phyloP scores from a whole-genome alignment of 1,140 invertebrate species.

The Grapholita molesta region DNA sequence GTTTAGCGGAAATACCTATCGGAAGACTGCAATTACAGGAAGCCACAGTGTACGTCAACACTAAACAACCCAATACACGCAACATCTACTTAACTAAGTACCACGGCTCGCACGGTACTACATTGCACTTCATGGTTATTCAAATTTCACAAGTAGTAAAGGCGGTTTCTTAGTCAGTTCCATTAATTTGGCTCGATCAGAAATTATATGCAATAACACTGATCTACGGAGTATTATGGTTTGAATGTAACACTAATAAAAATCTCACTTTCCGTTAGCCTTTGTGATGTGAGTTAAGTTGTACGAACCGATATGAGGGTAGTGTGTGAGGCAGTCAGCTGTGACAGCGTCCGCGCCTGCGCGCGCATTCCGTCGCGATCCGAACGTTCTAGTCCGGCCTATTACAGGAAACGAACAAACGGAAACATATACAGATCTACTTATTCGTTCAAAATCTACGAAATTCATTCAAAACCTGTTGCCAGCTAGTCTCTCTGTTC shows the following conservation, averaged over 20 bases:
- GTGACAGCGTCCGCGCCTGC: neutral
- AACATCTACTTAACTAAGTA: constrained; percentile 63
- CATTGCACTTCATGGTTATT: constrained; percentile 57
- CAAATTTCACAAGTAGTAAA: constrained; percentile 66
- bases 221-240: constrained; percentile 66
- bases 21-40: constrained; percentile 76
- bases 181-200: constrained; percentile 72
- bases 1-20: constrained; percentile 72
- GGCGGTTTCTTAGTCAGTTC: constrained; percentile 71
- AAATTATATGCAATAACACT: constrained; percentile 51
- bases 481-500: constrained; percentile 61
- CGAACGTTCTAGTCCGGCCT: constrained; percentile 52
- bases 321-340: constrained; percentile 35
- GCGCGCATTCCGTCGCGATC: constrained; percentile 4
- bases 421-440: constrained; percentile 60
- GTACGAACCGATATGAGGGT: constrained; percentile 18
- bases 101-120: constrained; percentile 48
- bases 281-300: constrained; percentile 28
- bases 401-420: constrained; percentile 43
- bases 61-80: constrained; percentile 52
- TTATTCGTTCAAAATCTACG: constrained; percentile 65
- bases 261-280: constrained; percentile 47
- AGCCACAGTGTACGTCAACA: constrained; percentile 71
- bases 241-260: constrained; percentile 39
- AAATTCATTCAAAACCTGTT: constrained; percentile 74